Evolutionary conservation across 2,113 vertebrate genomes (phyloP).

Genomic region (Guaruba guarouba): DNA sequence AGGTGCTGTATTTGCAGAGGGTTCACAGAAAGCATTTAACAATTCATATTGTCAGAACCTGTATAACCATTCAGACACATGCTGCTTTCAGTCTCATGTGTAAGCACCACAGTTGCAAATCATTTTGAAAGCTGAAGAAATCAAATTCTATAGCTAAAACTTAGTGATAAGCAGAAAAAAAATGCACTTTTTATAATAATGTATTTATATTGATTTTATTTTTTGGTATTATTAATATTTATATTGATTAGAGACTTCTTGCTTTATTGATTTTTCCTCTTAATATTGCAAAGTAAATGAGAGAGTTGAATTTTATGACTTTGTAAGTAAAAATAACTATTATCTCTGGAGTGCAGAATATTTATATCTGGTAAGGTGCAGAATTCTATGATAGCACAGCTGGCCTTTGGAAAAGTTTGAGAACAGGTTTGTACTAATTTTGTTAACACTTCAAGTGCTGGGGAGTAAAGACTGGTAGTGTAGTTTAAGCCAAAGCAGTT

Average conservation of each 20-base stretch:
- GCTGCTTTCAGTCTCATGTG: background rate
- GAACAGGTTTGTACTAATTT: background rate
- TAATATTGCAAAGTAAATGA: background rate
- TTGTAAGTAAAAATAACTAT: background rate
- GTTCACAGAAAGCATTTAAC: background rate
- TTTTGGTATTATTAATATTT: background rate
- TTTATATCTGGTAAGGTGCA: background rate
- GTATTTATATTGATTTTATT: too few species aligned
- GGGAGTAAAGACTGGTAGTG: background rate
- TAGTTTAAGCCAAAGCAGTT: background rate
- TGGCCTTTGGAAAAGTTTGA: background rate
- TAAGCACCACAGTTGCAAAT: background rate
- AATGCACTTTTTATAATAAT: too few species aligned
- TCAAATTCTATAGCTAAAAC: background rate
- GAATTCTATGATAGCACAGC: background rate
- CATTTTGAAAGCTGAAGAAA: background rate
- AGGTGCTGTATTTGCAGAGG: background rate
- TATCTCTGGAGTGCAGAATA: background rate
- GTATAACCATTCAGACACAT: background rate
- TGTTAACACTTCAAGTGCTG: background rate
- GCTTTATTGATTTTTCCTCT: background rate
- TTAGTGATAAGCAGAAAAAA: background rate
- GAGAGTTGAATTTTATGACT: background rate
- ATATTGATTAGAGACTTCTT: background rate
- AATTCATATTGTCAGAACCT: background rate